Evolutionary conservation across 2,797 vertebrate genomes (phyloP), one percentile per base, ranked within the genome.

Genomic region (Propithecus perrieri): DNA sequence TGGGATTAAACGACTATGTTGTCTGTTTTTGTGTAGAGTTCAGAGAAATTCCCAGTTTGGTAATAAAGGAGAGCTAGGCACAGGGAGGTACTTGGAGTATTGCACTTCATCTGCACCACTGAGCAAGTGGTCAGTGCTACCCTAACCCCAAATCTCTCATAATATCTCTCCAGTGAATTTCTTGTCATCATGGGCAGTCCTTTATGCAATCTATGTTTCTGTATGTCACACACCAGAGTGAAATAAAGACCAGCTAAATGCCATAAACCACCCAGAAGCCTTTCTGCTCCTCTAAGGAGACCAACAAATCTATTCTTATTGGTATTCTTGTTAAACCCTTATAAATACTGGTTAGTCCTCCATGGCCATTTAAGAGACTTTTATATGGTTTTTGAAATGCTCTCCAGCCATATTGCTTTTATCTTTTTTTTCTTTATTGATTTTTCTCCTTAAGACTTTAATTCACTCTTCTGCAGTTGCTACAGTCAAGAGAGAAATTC

Each of bases 381-480:
- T 98, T 94, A 91, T 97, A 94, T 20, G 98, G 94, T 83, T 96
- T 94, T 96, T 87, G 41, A 98, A 98, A 98, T 63, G 79, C 91
- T 97, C 90, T 97, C 97, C 96, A 96, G 83, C 85, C 81, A 94
- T 98, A 96, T 97, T 98, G 98, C 97, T 78, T 72, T 95, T 93
- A 97, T 98, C 85, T 97, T 93, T 96, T 96, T 94, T 91, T 59
- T 85, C 94, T 95, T 96, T 98, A 99, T 98, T 98, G 98, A 98
- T 98, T 98, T 98, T 98, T 97, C 97, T 97, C 98, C 98, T 98
- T 98, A 98, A 98, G 98, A 98, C 98, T 98, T 98, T 98, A 98
- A 98, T 98, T 99, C 98, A 97, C 97, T 98, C 95, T 98, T 98
- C 98, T 97, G 97, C 96, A 96, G 97, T 98, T 98, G 98, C 97